phyloP scores from a whole-genome alignment of 2,888 invertebrate species.

The Macroteleia sp. region DNA sequence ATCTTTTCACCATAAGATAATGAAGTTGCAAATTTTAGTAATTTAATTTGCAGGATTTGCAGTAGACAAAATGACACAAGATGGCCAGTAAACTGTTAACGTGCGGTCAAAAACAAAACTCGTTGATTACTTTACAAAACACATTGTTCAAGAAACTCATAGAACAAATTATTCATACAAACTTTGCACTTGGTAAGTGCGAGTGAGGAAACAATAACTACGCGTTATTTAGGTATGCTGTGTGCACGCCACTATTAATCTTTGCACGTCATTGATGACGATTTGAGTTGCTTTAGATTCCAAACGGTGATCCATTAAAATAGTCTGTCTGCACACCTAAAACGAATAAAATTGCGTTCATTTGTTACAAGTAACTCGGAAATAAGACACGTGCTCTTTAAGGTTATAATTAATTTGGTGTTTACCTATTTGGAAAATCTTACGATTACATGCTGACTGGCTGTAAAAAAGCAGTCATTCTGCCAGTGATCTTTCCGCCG shows the following conservation, averaged over 20 bases:
- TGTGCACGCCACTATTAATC: conserved; percentile 30
- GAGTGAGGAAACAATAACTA: conserved; percentile 10
- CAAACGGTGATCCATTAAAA: no score
- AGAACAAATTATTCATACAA: conserved; percentile 8
- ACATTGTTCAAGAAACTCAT: background rate
- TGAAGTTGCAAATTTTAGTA: no score
- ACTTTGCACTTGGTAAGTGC: conserved; percentile 11
- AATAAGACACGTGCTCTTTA: no score
- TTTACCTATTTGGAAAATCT: conserved; percentile 26
- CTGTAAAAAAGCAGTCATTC: conserved; percentile 34
- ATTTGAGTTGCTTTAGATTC: conserved; percentile 13
- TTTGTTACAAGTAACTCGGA: no score
- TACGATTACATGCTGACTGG: conserved; percentile 12
- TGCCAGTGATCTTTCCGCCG: conserved; percentile 12
- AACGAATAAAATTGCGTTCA: no score
- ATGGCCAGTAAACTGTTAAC: no score
- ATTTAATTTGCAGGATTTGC: no score
- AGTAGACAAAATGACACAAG: no score
- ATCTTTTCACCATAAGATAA: no score
- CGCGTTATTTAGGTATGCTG: conserved; percentile 16
- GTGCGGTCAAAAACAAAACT: no score
- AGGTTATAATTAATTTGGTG: conserved; percentile 33
- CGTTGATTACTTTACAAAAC: no score
- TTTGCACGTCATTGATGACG: conserved; percentile 24
- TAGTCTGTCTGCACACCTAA: no score